Base-by-base conservation (phyloP, 2,113 vertebrate genomes). In the Arvicanthis niloticus region DNA sequence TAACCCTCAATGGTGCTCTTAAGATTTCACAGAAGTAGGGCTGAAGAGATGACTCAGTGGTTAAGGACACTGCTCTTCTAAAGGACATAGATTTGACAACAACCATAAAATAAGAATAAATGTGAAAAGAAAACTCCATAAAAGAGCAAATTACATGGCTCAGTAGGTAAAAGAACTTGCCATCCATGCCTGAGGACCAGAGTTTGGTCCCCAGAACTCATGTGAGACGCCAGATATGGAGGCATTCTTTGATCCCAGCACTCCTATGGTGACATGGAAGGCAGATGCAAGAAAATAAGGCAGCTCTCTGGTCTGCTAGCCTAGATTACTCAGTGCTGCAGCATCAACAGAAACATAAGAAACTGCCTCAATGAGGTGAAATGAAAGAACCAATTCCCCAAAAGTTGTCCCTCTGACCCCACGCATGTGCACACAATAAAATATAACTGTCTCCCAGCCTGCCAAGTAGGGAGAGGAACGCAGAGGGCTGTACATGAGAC, bases 1-100 rank as follows among this genome's bases (percentile, higher is more conserved):
- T 96, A 70, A 84, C 81, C 78, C 37, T 58, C 93, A 89, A 78
- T 9, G 6, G 77, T 81, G 65, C 72, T 82, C 34, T 93, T 94
- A 91, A 86, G 48, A 78, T 29, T 67, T 13, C 53, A 45, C 26
- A 85, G 58, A 45, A 65, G 81, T 85, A 15, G 58, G 58, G 60
- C 58, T 85, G 81, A 40, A 65, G 58, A 62, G 58, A 85, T 85
- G 26, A 4, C 81, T 45, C 81, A 62, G 58, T 31, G 40, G n/a
- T 84, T 84, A 62, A 16, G 70, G 37, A 68, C 21, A 65, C 62
- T 65, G 26, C 62, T 65, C 26, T 65, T 85, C 65, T 19, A 65
- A 26, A 60, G 15, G 40, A 24, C 72, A 29, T 26, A 45, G 26
- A 26, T 85, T 65, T 17, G 29, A 65, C 58, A 81, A 58, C 53